Base-by-base conservation (phyloP, 2,888 invertebrate species). In the Nudaria mundana region DNA sequence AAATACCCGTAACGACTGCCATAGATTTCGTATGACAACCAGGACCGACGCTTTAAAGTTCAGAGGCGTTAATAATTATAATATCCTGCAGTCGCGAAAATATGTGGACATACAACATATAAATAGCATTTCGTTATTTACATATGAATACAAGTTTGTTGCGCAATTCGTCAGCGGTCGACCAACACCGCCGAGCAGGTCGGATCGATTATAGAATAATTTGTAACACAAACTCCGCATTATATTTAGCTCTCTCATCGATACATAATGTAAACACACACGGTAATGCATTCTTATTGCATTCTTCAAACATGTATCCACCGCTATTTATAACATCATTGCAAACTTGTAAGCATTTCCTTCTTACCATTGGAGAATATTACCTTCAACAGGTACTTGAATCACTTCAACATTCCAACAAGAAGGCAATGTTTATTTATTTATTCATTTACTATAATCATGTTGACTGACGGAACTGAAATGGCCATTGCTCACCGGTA, bases 181-280 rank as follows among this genome's bases (percentile, higher is more conserved):
- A 14, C 22, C 5, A 16, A 16, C 13, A 20, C 25, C 14, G 20
- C 26, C 22, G n/a, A 3, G 18, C 13, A 31, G 26, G 24, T 16
- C 30, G 18, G 26, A 12, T 24, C 25, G 25, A 32, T n/a, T 32
- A 31, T 10, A 37, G 26, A 32, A 32, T 22, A 11, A 28, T 22
- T 32, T 32, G 11, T 32, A 38, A 26, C 10, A 23, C 11, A 38
- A 23, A 38, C 26, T 22, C 22, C 28, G 28, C 22, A 28, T 20
- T 38, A 38, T 32, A 38, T 38, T 32, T 38, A 38, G 22, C 38
- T 38, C 26, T 23, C 32, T 26, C 31, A 31, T 26, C 31, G 26
- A 37, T 20, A 25, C 24, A 25, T 37, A n/a, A 25, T 25, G 20
- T 37, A 37, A 26, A 37, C 31, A 31, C 22, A 10, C 8, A 4